Percentiles rank a stretch among this genome's conserved stretches.
Conservation (phyloP, 2,113 vertebrate genomes). For the Nanorana parkeri region DNA sequence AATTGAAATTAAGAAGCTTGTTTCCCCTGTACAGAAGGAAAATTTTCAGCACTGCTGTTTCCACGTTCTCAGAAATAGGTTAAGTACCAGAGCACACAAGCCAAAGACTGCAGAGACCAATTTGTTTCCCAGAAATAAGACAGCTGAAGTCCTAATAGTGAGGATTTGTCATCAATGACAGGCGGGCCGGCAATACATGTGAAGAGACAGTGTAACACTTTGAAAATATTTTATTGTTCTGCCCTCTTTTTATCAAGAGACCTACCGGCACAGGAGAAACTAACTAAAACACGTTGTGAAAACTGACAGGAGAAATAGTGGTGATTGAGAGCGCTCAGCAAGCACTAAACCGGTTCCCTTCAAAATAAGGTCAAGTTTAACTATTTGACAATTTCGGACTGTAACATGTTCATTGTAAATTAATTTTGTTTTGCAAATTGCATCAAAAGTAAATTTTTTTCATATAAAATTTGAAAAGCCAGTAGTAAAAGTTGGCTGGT, state of each 20-base stretch:
- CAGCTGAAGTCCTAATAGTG: slow-evolving; percentile 43
- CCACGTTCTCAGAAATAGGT: slow-evolving; percentile 9
- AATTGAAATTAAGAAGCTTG: background rate
- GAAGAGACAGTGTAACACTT: slow-evolving; percentile 7
- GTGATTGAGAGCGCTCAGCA: slow-evolving; percentile 32
- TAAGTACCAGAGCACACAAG: slow-evolving; percentile 7
- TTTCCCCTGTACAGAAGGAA: background rate
- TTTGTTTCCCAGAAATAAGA: slow-evolving; percentile 52
- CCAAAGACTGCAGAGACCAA: slow-evolving; percentile 42
- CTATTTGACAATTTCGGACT: slow-evolving; percentile 14
- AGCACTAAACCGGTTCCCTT: background rate
- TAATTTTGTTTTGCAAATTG: background rate
- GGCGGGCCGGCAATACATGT: slow-evolving; percentile 24
- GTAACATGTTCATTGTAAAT: background rate
- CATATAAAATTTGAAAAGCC: too few species aligned
- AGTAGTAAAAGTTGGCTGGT: too few species aligned
- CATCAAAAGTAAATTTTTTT: too few species aligned
- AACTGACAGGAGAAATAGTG: slow-evolving; percentile 34
- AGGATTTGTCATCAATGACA: slow-evolving; percentile 55
- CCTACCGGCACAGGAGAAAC: slow-evolving; percentile 6
- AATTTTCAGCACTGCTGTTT: slow-evolving; percentile 10
- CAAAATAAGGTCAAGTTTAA: slow-evolving; percentile 1
- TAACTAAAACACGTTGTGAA: slow-evolving; percentile 6
- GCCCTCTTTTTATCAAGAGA: slow-evolving; percentile 50
- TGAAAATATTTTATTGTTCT: slow-evolving; percentile 14